Evolutionary conservation across 2,113 vertebrate genomes (phyloP).

Genomic region (Oenanthe melanoleuca): DNA sequence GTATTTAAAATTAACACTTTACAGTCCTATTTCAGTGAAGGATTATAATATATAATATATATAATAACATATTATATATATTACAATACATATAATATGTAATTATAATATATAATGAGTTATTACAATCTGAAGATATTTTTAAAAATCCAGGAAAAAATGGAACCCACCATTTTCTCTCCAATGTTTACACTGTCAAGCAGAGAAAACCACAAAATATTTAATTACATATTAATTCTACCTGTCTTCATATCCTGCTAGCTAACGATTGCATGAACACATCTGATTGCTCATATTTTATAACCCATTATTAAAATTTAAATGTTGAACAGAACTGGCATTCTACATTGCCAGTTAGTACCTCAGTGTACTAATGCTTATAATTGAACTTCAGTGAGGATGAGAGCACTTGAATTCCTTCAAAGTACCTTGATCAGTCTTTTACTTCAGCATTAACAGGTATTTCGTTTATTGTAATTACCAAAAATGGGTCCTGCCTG

Average conservation of each 20-base stretch:
- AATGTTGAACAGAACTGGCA: neutral
- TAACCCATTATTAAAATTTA: neutral
- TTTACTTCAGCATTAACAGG: neutral
- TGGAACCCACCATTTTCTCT: neutral
- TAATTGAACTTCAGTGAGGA: neutral
- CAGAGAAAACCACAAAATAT: neutral
- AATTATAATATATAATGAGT: neutral
- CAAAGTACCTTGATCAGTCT: neutral
- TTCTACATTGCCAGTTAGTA: neutral
- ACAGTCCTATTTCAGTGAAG: neutral
- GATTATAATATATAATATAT: too few relatives aligned
- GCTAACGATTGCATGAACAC: neutral
- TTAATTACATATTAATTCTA: neutral
- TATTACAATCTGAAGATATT: neutral
- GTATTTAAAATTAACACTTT: neutral
- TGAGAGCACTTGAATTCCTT: neutral
- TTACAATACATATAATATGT: too few relatives aligned
- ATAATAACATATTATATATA: too few relatives aligned
- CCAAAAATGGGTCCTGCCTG: neutral
- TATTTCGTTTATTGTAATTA: neutral
- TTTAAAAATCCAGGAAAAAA: neutral
- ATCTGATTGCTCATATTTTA: neutral
- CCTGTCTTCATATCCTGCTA: neutral
- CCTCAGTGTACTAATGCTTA: neutral
- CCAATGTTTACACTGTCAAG: neutral